Evolutionary conservation across 1,140 invertebrate genomes (phyloP).

Genomic region (Nilaparvata lugens): DNA sequence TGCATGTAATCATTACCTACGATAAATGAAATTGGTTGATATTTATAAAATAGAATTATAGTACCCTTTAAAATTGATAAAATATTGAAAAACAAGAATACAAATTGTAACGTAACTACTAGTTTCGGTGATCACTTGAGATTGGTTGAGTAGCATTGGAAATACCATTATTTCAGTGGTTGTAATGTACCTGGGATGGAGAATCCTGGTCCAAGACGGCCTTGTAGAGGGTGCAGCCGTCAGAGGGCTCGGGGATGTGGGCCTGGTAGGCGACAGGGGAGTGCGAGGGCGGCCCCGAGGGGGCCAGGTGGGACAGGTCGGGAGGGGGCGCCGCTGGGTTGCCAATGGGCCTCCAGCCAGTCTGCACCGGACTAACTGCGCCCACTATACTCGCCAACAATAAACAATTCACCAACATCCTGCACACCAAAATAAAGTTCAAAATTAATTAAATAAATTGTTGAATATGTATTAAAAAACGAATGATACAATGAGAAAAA

Average conservation of each 20-base stretch:
- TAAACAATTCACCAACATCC: neutral
- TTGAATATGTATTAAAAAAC: too few relatives aligned
- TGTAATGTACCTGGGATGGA: conserved; percentile 52
- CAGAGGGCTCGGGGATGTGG: conserved; percentile 8
- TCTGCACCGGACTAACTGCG: conserved; percentile 6
- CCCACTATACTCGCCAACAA: neutral
- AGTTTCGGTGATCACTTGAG: neutral
- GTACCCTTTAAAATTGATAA: too few relatives aligned
- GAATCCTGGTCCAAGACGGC: conserved; percentile 53
- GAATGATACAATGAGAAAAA: too few relatives aligned
- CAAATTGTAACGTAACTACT: too few relatives aligned
- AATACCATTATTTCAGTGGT: too few relatives aligned
- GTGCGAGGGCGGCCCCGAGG: conserved; percentile 19
- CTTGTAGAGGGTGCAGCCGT: conserved; percentile 52
- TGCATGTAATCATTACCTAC: too few relatives aligned
- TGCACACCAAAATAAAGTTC: neutral
- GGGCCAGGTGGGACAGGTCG: conserved; percentile 9
- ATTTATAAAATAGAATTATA: too few relatives aligned
- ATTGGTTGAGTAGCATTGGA: neutral
- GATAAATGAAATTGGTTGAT: too few relatives aligned
- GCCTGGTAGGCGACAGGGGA: conserved; percentile 11
- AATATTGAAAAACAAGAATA: too few relatives aligned
- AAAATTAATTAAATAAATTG: too few relatives aligned
- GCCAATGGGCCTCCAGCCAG: conserved; percentile 16
- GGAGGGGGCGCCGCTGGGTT: conserved; percentile 11